Evolutionary conservation across 1,140 invertebrate genomes (phyloP).

Genomic region (Stegodyphus mimosarum): DNA sequence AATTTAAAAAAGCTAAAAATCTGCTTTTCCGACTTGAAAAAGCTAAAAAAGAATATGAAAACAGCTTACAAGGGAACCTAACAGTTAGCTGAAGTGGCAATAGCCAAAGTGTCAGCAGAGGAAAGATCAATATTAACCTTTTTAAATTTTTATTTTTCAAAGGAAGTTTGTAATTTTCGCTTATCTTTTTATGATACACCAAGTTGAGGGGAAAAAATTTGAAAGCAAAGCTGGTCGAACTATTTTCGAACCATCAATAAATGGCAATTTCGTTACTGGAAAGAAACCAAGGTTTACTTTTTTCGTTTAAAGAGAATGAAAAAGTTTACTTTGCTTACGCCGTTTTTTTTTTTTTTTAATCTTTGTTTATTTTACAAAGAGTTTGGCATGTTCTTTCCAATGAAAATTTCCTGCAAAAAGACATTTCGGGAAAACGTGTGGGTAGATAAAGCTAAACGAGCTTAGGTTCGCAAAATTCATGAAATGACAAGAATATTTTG

Average conservation of each 20-base stretch:
- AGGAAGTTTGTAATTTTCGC: not conserved
- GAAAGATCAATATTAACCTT: constrained; percentile 6
- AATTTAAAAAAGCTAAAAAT: not conserved
- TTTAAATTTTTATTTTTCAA: constrained; percentile 1
- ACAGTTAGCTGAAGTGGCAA: constrained; percentile 3
- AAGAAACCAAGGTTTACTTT: not conserved
- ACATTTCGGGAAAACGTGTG: not conserved
- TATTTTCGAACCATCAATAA: constrained; percentile 28
- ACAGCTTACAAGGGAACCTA: not conserved
- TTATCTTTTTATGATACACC: not conserved
- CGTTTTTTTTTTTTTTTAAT: not conserved
- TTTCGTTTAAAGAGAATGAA: too few relatives aligned
- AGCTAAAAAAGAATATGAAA: too few relatives aligned
- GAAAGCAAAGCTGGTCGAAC: constrained; percentile 5
- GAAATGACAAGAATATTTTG: not conserved
- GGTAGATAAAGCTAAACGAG: too few relatives aligned
- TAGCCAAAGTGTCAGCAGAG: constrained; percentile 23
- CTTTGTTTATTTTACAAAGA: not conserved
- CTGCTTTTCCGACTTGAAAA: not conserved
- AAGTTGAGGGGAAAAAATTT: not conserved
- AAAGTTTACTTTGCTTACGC: too few relatives aligned
- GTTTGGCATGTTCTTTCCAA: not conserved
- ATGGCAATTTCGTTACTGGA: constrained; percentile 37
- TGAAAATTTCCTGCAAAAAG: not conserved
- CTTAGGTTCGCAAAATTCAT: not conserved